Evolutionary conservation across 2,113 vertebrate species (phyloP).

Genomic region (Eupsittula cactorum): DNA sequence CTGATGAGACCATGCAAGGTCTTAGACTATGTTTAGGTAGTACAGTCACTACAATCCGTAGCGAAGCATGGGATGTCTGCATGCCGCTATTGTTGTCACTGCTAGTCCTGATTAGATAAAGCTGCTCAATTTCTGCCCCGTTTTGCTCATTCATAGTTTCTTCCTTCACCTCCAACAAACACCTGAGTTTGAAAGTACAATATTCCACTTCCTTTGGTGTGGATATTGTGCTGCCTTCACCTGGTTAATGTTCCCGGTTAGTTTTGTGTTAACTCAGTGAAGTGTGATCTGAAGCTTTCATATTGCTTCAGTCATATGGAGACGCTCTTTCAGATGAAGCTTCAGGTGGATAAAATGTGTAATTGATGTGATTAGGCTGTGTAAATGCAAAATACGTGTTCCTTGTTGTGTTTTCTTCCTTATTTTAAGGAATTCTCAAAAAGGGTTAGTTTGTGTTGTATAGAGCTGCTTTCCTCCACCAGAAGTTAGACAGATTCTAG

Average conservation of each 20-base stretch:
- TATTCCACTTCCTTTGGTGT: not conserved
- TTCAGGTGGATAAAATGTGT: not conserved
- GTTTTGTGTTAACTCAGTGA: not conserved
- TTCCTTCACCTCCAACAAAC: not conserved
- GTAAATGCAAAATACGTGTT: not conserved
- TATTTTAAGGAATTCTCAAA: not conserved
- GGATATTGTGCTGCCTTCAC: not conserved
- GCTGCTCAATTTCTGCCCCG: not conserved
- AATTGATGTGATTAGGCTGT: not conserved
- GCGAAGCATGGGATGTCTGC: fast-evolving
- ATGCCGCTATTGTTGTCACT: not conserved
- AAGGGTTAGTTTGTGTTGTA: fast-evolving
- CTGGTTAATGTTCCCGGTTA: not conserved
- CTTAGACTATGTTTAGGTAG: not conserved
- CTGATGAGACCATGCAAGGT: not conserved
- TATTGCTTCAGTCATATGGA: not conserved
- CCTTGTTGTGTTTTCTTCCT: not conserved
- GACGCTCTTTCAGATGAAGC: not conserved
- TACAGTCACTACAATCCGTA: fast-evolving
- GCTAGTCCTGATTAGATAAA: not conserved
- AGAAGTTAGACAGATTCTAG: not conserved
- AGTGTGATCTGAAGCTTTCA: not conserved
- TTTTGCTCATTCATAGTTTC: not conserved
- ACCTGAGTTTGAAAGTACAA: not conserved
- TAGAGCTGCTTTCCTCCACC: not conserved